Evolutionary conservation across 2,888 invertebrate genomes (phyloP), one percentile per base, ranked within the genome.

Genomic region (Hypselothyrea guttata): DNA sequence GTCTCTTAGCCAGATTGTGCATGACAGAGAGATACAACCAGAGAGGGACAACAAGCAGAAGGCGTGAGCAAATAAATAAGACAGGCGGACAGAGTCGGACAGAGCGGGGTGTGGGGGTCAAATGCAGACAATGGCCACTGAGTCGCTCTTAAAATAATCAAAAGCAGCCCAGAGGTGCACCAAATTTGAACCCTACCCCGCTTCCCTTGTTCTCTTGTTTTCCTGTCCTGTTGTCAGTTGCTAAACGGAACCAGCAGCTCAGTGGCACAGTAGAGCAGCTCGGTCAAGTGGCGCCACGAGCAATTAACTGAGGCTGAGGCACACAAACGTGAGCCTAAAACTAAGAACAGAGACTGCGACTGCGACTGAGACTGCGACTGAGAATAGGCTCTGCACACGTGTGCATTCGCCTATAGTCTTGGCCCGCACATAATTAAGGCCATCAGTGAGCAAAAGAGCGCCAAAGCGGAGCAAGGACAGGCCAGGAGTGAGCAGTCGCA

Each of bases 271-370:
- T 34, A 42, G 72, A 61, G 57, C 61, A 77, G 85, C 62, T 77
- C 83, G 85, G 85, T 82, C 83, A 79, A 79, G 78, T 79, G 83
- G 68, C 73, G 70, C 85, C 83, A 84, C 62, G 71, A 84, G 78
- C 78, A 79, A 79, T 79, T 79, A 79, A 84, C 78, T 74, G 51
- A 42, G 57, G 16, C 71, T 53, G 22, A n/a, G 15, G 35, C 34
- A 18, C 13, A 33, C 11, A 34, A 7, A 11, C 11, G n/a, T n/a
- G n/a, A 11, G 31, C 40, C 61, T n/a, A 30, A 53, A 28, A 34
- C n/a, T 35, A 30, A 28, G 48, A 33, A 22, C 3, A 12, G 28
- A n/a, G 9, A 12, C 22, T n/a, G 12, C 4, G n/a, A 33, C 35
- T 9, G 33, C 9, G 30, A n/a, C 16, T 16, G 47, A 44, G 31